phyloP scores from a whole-genome alignment of 2,113 vertebrate species.

The Plecotus auritus region DNA sequence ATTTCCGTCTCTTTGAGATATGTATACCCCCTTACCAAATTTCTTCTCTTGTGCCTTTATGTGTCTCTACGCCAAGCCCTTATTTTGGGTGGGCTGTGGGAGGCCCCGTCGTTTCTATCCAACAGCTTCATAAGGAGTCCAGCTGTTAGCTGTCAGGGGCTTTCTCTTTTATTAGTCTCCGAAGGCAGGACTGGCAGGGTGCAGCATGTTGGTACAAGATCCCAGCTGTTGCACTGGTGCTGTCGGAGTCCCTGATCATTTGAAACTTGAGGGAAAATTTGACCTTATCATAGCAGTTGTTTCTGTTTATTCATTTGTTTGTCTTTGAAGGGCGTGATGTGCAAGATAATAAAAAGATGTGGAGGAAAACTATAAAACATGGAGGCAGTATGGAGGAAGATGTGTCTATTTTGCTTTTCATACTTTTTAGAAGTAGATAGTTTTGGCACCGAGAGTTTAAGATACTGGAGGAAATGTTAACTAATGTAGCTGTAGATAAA shows the following conservation, averaged over 20 bases:
- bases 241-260: conserved; percentile 55
- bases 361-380: background rate
- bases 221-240: conserved; percentile 77
- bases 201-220: conserved; percentile 69
- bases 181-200: conserved; percentile 66
- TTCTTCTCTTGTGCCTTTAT: background rate
- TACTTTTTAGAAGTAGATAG: background rate
- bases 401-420: background rate
- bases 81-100: conserved; percentile 52
- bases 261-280: conserved; percentile 71
- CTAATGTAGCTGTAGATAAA: background rate
- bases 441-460: background rate
- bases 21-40: background rate
- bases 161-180: conserved; percentile 82
- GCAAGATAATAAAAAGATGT: background rate
- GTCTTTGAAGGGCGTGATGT: background rate
- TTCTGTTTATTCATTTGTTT: conserved; percentile 52
- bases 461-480: background rate
- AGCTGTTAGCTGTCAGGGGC: conserved; percentile 81
- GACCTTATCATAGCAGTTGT: conserved; percentile 51
- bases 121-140: conserved; percentile 77
- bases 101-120: conserved; percentile 48
- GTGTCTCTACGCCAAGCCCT: background rate
- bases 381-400: background rate
- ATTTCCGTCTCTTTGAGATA: background rate